These are phyloP conservation scores for Halcyon leucocephala DNA, from an alignment of 2,797 vertebrate genomes.

Conservation along the genomic window DNA sequence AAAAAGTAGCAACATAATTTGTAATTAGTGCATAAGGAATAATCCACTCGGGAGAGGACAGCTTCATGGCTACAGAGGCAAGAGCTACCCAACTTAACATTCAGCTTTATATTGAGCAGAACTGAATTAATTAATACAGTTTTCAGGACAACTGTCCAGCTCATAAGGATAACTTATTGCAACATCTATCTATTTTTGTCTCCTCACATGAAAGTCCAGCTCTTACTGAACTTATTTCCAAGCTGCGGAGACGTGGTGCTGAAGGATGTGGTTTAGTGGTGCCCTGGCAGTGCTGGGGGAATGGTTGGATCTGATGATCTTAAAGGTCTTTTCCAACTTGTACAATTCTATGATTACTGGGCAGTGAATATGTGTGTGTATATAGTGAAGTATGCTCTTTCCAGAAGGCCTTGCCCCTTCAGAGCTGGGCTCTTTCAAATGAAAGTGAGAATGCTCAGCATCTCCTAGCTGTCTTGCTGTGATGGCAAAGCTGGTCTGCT, in stretches of 20 bases:
- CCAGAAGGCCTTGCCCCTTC: not conserved
- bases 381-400: not conserved
- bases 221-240: not conserved
- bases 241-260: not conserved
- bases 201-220: not conserved
- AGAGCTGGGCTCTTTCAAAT: not conserved
- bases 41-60: fast-evolving
- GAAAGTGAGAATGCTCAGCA: not conserved
- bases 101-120: not conserved
- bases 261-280: not conserved
- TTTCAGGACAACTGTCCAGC: not conserved
- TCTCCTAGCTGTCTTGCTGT: not conserved
- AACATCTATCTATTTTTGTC: not conserved
- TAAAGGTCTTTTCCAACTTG: not conserved
- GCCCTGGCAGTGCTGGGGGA: not conserved
- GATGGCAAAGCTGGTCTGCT: not conserved
- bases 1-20: not conserved
- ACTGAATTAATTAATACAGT: not conserved
- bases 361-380: not conserved
- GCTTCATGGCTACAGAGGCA: not conserved
- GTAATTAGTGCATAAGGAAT: not conserved
- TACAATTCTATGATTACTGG: not conserved
- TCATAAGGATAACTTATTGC: not conserved
- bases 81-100: not conserved
- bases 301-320: not conserved